Conservation (phyloP, 2,113 vertebrate species). For the Nansenia antarctica region DNA sequence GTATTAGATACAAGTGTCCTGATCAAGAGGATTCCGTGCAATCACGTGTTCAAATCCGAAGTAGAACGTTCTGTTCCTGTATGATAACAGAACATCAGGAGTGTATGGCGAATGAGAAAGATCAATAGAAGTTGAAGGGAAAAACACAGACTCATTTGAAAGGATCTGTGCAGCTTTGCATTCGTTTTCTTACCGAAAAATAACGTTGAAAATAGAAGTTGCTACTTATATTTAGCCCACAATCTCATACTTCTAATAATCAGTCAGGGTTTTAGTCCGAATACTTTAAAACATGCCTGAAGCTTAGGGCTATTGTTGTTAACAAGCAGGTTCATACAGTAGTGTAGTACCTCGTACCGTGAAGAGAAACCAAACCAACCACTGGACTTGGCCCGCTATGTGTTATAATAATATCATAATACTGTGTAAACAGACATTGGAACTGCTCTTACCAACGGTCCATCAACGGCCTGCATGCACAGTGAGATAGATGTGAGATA, state of each 20-base stretch:
- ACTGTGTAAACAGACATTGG: too few relatives aligned
- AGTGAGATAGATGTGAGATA: too few relatives aligned
- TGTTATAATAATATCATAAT: too few relatives aligned
- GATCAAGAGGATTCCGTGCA: constrained; percentile 9
- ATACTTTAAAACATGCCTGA: constrained; percentile 5
- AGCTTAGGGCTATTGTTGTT: constrained; percentile 21
- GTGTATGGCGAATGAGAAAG: constrained; percentile 8
- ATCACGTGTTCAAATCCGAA: constrained; percentile 20
- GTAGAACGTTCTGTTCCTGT: neutral
- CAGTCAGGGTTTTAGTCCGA: constrained; percentile 15
- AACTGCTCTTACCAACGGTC: too few relatives aligned
- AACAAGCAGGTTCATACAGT: constrained; percentile 3
- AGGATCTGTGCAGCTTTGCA: constrained; percentile 46
- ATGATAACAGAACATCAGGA: neutral
- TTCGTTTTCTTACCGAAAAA: constrained; percentile 30
- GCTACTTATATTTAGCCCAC: too few relatives aligned
- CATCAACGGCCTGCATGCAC: too few relatives aligned
- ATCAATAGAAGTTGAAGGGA: constrained; percentile 46
- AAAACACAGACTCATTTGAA: constrained; percentile 22
- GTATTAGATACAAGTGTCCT: constrained; percentile 7
- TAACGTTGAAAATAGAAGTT: constrained; percentile 17
- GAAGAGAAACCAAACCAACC: too few relatives aligned
- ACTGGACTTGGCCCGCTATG: too few relatives aligned
- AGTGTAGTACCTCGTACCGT: too few relatives aligned
- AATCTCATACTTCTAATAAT: neutral